Conservation (phyloP, 2,113 vertebrate species). For the Pteruthius melanotis region DNA sequence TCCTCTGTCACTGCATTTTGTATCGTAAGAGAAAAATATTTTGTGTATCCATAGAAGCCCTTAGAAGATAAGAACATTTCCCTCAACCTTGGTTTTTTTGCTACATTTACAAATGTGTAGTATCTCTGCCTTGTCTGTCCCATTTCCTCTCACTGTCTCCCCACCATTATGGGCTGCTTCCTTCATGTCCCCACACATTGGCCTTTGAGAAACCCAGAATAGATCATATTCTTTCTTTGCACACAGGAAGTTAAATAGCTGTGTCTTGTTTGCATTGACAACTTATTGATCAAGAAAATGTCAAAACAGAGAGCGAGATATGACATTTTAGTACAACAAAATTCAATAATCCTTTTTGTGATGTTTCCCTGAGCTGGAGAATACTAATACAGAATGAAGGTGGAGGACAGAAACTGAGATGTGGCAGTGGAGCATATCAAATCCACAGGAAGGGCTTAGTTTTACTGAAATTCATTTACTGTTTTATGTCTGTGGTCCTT, state of each 20-base stretch:
- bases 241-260: background rate
- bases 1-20: background rate
- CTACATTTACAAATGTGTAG: background rate
- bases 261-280: background rate
- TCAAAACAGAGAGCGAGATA: background rate
- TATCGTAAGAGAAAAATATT: background rate
- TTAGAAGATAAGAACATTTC: background rate
- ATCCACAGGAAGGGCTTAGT: background rate
- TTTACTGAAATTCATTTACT: background rate
- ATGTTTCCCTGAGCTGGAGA: background rate
- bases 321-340: background rate
- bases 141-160: background rate
- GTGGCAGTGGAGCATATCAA: background rate
- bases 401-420: background rate
- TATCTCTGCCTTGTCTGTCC: background rate
- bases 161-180: background rate
- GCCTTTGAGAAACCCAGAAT: background rate
- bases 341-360: background rate
- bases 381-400: background rate
- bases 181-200: background rate
- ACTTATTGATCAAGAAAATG: background rate
- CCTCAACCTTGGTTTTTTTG: background rate
- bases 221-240: background rate
- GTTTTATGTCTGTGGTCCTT: background rate
- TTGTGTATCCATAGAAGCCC: background rate